These are phyloP conservation scores for Pampus argenteus DNA, from an alignment of 2,797 vertebrate species.

Conservation along the genomic window DNA sequence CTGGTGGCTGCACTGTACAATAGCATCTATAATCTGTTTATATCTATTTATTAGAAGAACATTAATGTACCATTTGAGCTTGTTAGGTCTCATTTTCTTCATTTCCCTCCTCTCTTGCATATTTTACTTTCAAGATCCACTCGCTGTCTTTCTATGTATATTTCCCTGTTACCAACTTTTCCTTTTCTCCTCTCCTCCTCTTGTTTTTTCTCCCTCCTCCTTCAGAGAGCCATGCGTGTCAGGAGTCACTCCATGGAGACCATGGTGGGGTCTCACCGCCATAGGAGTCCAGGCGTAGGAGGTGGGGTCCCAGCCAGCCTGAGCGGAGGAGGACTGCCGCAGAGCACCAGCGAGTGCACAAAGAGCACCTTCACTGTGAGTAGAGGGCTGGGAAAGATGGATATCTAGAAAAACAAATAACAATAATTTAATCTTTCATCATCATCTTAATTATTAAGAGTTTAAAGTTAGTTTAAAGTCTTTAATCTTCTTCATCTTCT, in stretches of 20 bases:
- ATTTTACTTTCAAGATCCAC: background rate
- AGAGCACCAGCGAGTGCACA: slow-evolving; percentile 91
- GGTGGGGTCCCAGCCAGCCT: slow-evolving; percentile 92
- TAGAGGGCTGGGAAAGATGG: background rate
- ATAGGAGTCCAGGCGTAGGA: slow-evolving; percentile 84
- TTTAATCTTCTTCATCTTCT: slow-evolving; percentile 1
- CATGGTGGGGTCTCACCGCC: slow-evolving; percentile 94
- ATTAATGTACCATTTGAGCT: background rate
- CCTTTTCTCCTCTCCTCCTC: background rate
- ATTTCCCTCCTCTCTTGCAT: too few species aligned
- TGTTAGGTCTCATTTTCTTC: background rate
- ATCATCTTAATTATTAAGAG: background rate
- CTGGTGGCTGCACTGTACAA: slow-evolving; percentile 46
- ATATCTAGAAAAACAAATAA: too few species aligned
- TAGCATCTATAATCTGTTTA: background rate
- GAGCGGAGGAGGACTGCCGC: slow-evolving; percentile 92
- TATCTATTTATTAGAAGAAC: background rate
- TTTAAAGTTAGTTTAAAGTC: slow-evolving; percentile 3
- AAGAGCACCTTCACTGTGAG: slow-evolving; percentile 98
- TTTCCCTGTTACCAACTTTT: background rate
- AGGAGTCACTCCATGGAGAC: slow-evolving; percentile 99
- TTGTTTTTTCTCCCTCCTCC: background rate
- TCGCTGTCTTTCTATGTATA: background rate
- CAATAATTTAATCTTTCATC: background rate
- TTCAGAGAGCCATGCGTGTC: slow-evolving; percentile 95